Evolutionary conservation across 2,888 invertebrate genomes (phyloP), one percentile per base, ranked within the genome.

Genomic region (Drosophila kuntzei): DNA sequence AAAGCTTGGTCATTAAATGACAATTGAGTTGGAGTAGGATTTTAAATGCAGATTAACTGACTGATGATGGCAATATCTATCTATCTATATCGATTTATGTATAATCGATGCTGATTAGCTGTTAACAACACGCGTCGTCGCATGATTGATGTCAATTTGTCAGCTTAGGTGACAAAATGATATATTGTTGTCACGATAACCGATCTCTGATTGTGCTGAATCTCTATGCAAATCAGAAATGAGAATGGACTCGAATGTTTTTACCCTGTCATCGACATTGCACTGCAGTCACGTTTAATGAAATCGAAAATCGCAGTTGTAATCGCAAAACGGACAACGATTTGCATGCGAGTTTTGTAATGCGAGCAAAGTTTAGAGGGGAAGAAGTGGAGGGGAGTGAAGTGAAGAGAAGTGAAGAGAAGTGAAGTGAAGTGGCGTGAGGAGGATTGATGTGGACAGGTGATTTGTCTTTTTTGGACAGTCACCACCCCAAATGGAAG

Each of bases 111-210:
- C 54, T 51, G 72, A 77, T 75, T 75, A 62, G 61, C 16, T 51
- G 51, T 16, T 70, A 72, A 78, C 79, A 68, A 79, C 76, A 73
- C 61, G 77, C 47, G 54, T 58, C 59, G 63, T 69, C 59, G 76
- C 76, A 76, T 87, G 83, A 84, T 84, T 85, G 87, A 87, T 87
- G 82, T 53, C 73, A 84, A 83, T 85, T 80, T 76, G 85, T 82
- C 85, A 70, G 78, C 43, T 66, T 47, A 55, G 84, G 82, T 71
- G 82, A 82, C 82, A 87, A 82, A 87, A 86, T 85, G 86, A 84
- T 84, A 85, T 82, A 87, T 83, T 58, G 60, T 64, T 53, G 64
- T 60, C 47, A 51, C 46, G 87, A 79, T 79, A 67, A 47, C 63
- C 80, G 76, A 81, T 82, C 81, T 63, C 69, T 61, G 72, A 86